Evolutionary conservation across 2,888 invertebrate species (phyloP), one percentile per base, ranked within the genome.

Genomic region (Hyposoter didymator): DNA sequence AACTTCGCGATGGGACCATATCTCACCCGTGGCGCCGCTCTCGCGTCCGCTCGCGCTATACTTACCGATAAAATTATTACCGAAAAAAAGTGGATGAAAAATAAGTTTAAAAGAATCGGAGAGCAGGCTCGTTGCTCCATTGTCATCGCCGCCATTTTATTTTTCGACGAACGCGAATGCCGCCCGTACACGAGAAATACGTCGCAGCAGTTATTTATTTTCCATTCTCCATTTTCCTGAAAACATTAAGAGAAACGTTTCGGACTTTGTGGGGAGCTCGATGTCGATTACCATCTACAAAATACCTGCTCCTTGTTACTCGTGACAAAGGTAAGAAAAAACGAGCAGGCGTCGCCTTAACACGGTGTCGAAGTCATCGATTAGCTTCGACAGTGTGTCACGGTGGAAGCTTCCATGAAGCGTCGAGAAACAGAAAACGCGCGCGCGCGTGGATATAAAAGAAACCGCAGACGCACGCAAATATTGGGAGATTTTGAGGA

Each of bases 401-500:
- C 22, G 8, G 49, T n/a, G n/a, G 72, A 66, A 52, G 47, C 62
- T 43, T 66, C 67, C 72, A 78, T 78, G 66, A 67, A 49, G 67
- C 45, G 35, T 49, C 12, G n/a, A 10, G 35, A 10, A 3, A n/a
- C 64, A 55, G 32, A 12, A 43, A 39, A 39, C 39, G 39, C 39
- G 39, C 1, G 39, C 8, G 39, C 22, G 14, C 75, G 73, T 62
- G 69, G 66, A 32, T 62, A 78, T 84, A 87, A 91, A 90, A 79
- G 84, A 79, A 81, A 82, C 84, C 87, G 86, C 79, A 39, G 69
- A 84, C 87, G 89, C 90, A 88, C 89, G 90, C 88, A 88, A 90
- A 90, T 89, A 84, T 88, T 88, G 87, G 89, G 89, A 90, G 91
- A 91, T 91, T 90, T 84, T 82, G 84, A 87, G 87, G 70, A 74